Evolutionary conservation across 92 coral and sea anemone genomes (phyloP).

Genomic region (Zoanthus solanderi): DNA sequence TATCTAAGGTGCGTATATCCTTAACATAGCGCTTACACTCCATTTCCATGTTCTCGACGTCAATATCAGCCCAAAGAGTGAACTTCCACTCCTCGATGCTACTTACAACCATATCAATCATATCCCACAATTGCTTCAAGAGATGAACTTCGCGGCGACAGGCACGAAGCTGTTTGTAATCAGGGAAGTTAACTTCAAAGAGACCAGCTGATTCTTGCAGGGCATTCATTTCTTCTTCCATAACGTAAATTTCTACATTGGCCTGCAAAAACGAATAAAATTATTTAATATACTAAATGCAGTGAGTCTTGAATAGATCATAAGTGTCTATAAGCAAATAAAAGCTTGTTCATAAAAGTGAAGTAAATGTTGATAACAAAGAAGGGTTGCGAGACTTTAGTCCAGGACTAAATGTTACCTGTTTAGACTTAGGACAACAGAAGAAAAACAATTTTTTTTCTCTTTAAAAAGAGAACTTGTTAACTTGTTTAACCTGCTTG

Average conservation of each 20-base stretch:
- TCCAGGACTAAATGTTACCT: too few species aligned
- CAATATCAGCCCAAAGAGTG: constrained; percentile 95
- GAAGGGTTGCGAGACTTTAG: too few species aligned
- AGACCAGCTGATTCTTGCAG: constrained; percentile 96
- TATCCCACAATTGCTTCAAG: constrained; percentile 97
- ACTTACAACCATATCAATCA: constrained; percentile 90
- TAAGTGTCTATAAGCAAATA: too few species aligned
- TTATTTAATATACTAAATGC: not conserved
- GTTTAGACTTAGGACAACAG: too few species aligned
- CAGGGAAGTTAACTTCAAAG: constrained; percentile 99
- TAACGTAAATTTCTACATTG: constrained; percentile 85
- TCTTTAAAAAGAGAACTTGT: too few species aligned
- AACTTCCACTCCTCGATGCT: constrained; percentile 98
- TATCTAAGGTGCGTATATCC: constrained; percentile 93
- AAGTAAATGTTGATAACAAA: too few species aligned
- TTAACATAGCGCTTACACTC: constrained; percentile 98
- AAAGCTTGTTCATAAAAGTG: too few species aligned
- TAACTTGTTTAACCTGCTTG: too few species aligned
- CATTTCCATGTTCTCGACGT: constrained; percentile 99
- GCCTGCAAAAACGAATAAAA: constrained; percentile 53
- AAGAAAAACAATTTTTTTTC: too few species aligned
- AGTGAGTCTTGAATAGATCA: too few species aligned
- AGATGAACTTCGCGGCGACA: constrained; percentile 95
- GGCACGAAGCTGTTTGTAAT: constrained; percentile 99
- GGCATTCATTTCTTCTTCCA: constrained; percentile 95